Conservation (phyloP, 2,888 invertebrate genomes). For the Rhamphomyia laevipes region DNA sequence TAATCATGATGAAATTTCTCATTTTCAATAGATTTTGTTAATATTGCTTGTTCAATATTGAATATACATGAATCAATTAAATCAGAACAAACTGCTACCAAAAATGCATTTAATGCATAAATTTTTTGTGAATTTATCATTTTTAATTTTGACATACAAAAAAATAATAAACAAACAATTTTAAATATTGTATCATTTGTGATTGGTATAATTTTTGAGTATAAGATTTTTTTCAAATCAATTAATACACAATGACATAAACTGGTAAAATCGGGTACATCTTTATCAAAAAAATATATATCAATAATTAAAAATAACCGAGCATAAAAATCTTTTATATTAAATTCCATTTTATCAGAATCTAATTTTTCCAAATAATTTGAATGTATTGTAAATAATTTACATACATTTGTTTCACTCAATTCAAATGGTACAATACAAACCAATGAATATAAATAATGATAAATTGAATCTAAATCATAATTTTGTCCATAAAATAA, state of each 20-base stretch:
- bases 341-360: slow-evolving; percentile 37
- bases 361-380: slow-evolving; percentile 45
- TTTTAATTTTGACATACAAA: slow-evolving; percentile 66
- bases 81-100: slow-evolving; percentile 62
- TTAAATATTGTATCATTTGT: slow-evolving; percentile 60
- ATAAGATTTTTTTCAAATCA: slow-evolving; percentile 61
- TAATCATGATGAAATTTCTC: slow-evolving; percentile 31
- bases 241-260: slow-evolving; percentile 58
- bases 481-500: slow-evolving; percentile 67
- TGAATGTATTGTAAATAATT: slow-evolving; percentile 57
- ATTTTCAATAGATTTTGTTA: slow-evolving; percentile 30
- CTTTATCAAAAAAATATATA: slow-evolving; percentile 41
- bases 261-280: slow-evolving; percentile 51
- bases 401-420: slow-evolving; percentile 73
- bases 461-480: slow-evolving; percentile 77
- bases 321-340: slow-evolving; percentile 40
- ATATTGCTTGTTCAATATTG: slow-evolving; percentile 32
- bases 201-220: slow-evolving; percentile 48
- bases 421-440: slow-evolving; percentile 78
- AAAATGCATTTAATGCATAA: slow-evolving; percentile 73
- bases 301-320: slow-evolving; percentile 39
- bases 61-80: slow-evolving; percentile 41
- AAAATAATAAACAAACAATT: slow-evolving; percentile 67
- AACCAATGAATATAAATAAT: slow-evolving; percentile 74
- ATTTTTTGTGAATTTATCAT: slow-evolving; percentile 63